phyloP scores from a whole-genome alignment of 1,140 invertebrate species.

The Phthorimaea operculella region DNA sequence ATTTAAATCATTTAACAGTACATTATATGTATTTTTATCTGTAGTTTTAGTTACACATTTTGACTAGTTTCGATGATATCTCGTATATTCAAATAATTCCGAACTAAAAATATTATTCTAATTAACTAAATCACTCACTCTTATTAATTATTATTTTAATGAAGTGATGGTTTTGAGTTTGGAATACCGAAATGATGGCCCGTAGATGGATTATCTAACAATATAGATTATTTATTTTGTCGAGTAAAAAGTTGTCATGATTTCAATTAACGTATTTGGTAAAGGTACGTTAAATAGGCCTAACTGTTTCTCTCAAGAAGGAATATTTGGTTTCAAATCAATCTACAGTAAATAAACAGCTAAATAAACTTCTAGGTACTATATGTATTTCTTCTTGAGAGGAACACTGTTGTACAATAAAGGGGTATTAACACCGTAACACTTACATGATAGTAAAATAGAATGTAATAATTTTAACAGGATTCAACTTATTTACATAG shows the following conservation, averaged over 20 bases:
- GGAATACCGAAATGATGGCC: too few relatives aligned
- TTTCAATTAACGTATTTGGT: constrained; percentile 20
- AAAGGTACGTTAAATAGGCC: constrained; percentile 44
- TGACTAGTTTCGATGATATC: constrained; percentile 38
- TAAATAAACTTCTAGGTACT: constrained; percentile 6
- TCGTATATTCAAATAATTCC: constrained; percentile 2
- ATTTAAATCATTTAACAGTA: constrained; percentile 26
- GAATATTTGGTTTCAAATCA: constrained; percentile 16
- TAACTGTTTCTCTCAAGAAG: constrained; percentile 54
- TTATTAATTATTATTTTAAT: too few relatives aligned
- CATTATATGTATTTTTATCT: constrained; percentile 16
- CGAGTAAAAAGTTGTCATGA: constrained; percentile 26
- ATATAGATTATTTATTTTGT: too few relatives aligned
- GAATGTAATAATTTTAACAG: constrained; percentile 67
- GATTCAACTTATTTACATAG: constrained; percentile 65
- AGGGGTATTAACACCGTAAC: constrained; percentile 59
- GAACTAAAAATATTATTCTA: constrained; percentile 1
- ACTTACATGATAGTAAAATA: constrained; percentile 64
- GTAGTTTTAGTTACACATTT: constrained; percentile 18
- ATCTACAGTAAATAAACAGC: background rate
- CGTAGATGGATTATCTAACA: too few relatives aligned
- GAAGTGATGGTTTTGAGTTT: too few relatives aligned
- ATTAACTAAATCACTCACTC: background rate
- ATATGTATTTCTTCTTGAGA: constrained; percentile 36
- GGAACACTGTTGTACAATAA: constrained; percentile 45